These are phyloP conservation scores for Pleuronectes platessa DNA, from an alignment of 2,113 vertebrate species.

Conservation along the genomic window DNA sequence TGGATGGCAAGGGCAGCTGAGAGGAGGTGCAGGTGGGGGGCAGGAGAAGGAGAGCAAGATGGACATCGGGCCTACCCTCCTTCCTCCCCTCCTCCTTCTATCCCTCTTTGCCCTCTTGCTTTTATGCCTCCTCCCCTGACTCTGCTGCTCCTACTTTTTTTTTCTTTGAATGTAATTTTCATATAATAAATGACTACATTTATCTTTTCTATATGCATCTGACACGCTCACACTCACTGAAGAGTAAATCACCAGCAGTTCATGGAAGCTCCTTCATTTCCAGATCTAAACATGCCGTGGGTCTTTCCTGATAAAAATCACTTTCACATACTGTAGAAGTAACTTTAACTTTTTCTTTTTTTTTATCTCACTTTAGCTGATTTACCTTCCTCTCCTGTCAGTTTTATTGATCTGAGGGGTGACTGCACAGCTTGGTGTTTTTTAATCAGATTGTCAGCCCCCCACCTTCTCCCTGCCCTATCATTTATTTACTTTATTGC, in stretches of 20 bases:
- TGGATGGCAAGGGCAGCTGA: slow-evolving; percentile 75
- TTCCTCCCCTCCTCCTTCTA: neutral
- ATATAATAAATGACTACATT: slow-evolving; percentile 1
- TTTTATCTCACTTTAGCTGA: neutral
- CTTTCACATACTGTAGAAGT: neutral
- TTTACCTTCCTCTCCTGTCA: neutral
- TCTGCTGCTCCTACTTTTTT: neutral
- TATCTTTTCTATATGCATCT: slow-evolving; percentile 3
- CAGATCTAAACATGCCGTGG: neutral
- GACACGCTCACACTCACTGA: neutral
- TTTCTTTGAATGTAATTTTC: slow-evolving; percentile 11
- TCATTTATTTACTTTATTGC: neutral
- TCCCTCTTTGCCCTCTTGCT: neutral
- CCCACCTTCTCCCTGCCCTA: neutral
- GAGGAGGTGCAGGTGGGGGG: slow-evolving; percentile 56
- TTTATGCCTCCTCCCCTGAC: slow-evolving; percentile 25
- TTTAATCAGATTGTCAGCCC: slow-evolving; percentile 1
- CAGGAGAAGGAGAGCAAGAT: slow-evolving; percentile 25
- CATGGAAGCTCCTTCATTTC: neutral
- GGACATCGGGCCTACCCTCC: slow-evolving; percentile 45
- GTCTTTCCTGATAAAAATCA: neutral
- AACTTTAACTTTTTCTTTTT: neutral
- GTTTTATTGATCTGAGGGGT: slow-evolving; percentile 10
- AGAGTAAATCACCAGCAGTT: neutral
- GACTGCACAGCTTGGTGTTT: neutral